Percentiles rank a stretch among this genome's conserved stretches.
Evolutionary conservation across 2,797 vertebrate species (phyloP).

Genomic region (Periparus ater): DNA sequence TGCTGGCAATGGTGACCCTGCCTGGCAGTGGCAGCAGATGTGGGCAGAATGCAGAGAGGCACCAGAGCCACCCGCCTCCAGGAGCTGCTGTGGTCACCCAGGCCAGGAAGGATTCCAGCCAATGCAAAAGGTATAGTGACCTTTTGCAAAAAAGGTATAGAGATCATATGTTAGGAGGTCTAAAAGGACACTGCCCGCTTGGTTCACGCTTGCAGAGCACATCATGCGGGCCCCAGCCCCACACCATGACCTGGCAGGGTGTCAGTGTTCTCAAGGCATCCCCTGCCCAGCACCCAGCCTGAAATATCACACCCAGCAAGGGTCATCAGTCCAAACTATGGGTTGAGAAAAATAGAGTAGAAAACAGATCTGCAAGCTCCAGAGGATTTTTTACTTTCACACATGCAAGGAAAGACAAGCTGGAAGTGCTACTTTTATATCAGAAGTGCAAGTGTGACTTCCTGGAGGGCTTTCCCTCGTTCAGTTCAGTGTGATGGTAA

Average conservation of each 20-base stretch:
- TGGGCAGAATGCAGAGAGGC: not conserved
- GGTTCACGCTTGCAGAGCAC: not conserved
- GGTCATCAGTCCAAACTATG: not conserved
- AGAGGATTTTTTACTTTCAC: not conserved
- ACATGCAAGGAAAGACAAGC: not conserved
- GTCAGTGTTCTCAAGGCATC: not conserved
- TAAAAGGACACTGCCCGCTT: not conserved
- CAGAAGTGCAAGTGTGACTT: not conserved
- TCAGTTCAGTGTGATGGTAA: not conserved
- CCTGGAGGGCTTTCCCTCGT: not conserved
- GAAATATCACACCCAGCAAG: not conserved
- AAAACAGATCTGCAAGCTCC: not conserved
- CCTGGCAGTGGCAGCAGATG: rapidly evolving
- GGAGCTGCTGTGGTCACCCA: not conserved
- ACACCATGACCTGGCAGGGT: rapidly evolving
- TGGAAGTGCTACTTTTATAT: not conserved
- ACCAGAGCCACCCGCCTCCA: not conserved
- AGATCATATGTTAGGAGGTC: not conserved
- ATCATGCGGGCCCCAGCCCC: rapidly evolving
- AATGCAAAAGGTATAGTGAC: not conserved
- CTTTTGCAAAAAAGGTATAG: no score
- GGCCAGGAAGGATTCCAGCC: not conserved
- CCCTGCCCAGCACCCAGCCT: not conserved
- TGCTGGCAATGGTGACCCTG: not conserved
- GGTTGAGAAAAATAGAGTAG: not conserved